These are phyloP conservation scores for Zoroaster sp. DNA, from an alignment of 53 echinoderm and acorn worm genomes.

Conservation along the genomic window DNA sequence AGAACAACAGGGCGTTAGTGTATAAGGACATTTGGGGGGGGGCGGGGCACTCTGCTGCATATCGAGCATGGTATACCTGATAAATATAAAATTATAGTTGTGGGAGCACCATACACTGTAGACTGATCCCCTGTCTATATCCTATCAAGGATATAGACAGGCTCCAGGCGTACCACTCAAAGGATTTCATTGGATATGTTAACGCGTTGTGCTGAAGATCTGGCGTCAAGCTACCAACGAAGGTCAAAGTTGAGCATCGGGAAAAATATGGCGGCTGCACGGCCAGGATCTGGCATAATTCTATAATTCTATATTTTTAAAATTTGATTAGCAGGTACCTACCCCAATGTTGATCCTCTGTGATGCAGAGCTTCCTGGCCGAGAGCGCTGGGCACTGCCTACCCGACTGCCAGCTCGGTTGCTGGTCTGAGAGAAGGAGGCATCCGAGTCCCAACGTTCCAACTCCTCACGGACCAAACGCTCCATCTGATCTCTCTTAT, in stretches of 20 bases:
- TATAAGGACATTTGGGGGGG: too few relatives aligned
- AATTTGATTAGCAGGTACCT: background rate
- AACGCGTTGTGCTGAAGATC: too few relatives aligned
- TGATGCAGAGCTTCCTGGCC: conserved; percentile 68
- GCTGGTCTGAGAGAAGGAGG: conserved; percentile 75
- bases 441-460: conserved; percentile 98
- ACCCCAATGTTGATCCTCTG: conserved; percentile 67
- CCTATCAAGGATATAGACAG: too few relatives aligned
- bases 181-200: too few relatives aligned
- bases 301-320: background rate
- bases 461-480: conserved; percentile 94
- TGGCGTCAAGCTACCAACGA: too few relatives aligned
- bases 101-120: background rate
- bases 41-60: too few relatives aligned
- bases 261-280: too few relatives aligned
- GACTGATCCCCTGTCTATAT: background rate
- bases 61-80: too few relatives aligned
- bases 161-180: too few relatives aligned
- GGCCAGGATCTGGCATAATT: background rate
- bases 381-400: conserved; percentile 74
- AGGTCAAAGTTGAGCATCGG: too few relatives aligned
- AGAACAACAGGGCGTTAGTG: too few relatives aligned
- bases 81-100: too few relatives aligned
- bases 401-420: conserved; percentile 70
- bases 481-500: conserved; percentile 95